These are phyloP conservation scores for Limnothrissa miodon DNA, from an alignment of 2,113 vertebrate species.

Conservation along the genomic window DNA sequence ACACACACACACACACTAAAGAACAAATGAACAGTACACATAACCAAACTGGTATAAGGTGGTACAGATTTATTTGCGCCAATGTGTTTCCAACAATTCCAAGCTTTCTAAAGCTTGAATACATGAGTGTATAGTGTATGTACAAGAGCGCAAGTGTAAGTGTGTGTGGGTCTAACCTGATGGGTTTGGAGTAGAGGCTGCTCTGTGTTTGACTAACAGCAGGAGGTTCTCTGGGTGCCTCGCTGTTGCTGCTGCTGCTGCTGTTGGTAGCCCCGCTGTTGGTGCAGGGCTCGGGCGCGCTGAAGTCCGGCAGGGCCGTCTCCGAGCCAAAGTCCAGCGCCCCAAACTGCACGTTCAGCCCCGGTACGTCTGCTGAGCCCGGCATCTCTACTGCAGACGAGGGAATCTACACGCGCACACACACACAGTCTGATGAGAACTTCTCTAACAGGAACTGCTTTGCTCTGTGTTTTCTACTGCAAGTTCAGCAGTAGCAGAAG, in stretches of 20 bases:
- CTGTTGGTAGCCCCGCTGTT: no score
- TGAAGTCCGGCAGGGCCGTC: conserved; percentile 82
- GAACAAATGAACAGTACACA: no score
- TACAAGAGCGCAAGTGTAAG: background rate
- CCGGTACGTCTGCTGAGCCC: conserved; percentile 85
- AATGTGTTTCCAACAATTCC: background rate
- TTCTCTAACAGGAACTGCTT: background rate
- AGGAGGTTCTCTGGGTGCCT: conserved; percentile 64
- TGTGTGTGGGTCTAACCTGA: conserved; percentile 68
- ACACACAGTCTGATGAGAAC: background rate
- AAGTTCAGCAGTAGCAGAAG: background rate
- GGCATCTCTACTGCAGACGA: conserved; percentile 96
- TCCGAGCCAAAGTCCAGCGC: conserved; percentile 94
- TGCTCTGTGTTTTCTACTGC: background rate
- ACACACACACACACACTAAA: no score
- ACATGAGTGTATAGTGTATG: background rate
- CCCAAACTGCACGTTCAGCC: conserved; percentile 94
- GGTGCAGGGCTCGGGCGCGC: conserved; percentile 74
- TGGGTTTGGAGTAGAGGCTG: conserved; percentile 86
- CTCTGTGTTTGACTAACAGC: conserved; percentile 69
- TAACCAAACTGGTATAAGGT: background rate
- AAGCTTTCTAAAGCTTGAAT: no score
- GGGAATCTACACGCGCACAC: conserved; percentile 76
- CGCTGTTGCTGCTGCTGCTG: conserved; percentile 62
- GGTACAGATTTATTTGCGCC: background rate